phyloP scores from a whole-genome alignment of 1,140 invertebrate species.

The Drosophila yakuba region DNA sequence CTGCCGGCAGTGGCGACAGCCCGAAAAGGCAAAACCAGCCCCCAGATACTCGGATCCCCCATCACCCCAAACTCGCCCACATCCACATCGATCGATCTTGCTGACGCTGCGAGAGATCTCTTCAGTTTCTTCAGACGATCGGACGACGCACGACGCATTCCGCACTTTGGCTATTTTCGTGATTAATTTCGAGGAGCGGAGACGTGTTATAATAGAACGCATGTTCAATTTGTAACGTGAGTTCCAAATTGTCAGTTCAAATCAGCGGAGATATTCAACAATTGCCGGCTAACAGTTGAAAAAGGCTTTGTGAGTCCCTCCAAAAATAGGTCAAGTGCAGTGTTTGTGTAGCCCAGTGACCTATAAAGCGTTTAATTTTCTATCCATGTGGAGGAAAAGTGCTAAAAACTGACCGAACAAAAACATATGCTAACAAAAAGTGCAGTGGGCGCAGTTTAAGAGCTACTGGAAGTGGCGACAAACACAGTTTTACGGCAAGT shows the following conservation, averaged over 20 bases:
- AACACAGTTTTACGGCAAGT: constrained; percentile 1
- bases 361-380: constrained; percentile 31
- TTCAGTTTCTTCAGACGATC: constrained; percentile 54
- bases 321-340: constrained; percentile 63
- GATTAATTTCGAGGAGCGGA: constrained; percentile 36
- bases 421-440: constrained; percentile 63
- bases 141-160: constrained; percentile 60
- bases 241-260: background rate
- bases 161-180: constrained; percentile 64
- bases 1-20: constrained; percentile 30
- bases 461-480: constrained; percentile 1
- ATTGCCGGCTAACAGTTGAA: background rate
- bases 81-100: constrained; percentile 54
- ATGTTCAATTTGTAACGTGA: constrained; percentile 9
- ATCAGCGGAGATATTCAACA: background rate
- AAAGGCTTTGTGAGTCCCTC: background rate
- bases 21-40: constrained; percentile 57
- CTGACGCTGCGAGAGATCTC: constrained; percentile 58
- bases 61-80: constrained; percentile 20
- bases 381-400: constrained; percentile 26
- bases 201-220: constrained; percentile 27
- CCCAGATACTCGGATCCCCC: constrained; percentile 9
- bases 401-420: constrained; percentile 41
- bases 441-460: constrained; percentile 40
- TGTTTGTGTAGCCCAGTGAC: constrained; percentile 37